These are phyloP conservation scores for Eulemur coronatus DNA, from an alignment of 2,797 vertebrate genomes.

Conservation along the genomic window DNA sequence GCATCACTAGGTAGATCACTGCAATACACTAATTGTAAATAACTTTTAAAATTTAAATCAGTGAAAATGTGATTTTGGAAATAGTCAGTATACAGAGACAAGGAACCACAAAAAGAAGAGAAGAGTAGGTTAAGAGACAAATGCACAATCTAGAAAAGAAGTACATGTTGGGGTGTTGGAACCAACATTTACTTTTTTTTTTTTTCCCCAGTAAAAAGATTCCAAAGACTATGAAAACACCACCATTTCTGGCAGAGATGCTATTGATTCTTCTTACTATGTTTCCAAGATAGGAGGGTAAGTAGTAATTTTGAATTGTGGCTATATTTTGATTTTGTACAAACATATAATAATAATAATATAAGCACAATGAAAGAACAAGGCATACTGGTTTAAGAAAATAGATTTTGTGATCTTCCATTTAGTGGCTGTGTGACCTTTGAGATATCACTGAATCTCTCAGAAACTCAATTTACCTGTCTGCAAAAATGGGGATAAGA, in stretches of 20 bases:
- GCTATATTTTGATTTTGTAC: neutral
- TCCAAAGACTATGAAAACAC: neutral
- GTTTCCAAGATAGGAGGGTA: neutral
- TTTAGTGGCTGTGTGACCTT: neutral
- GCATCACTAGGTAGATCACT: slow-evolving; percentile 48
- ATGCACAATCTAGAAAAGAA: neutral
- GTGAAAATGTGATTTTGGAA: neutral
- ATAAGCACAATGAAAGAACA: neutral
- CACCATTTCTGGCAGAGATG: neutral
- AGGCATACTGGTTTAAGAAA: neutral
- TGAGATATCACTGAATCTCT: slow-evolving; percentile 14
- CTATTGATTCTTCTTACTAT: neutral
- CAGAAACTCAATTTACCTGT: neutral
- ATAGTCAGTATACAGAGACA: neutral
- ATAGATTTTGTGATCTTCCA: neutral
- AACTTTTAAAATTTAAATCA: slow-evolving; percentile 41
- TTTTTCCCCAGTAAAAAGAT: neutral
- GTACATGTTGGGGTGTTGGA: neutral
- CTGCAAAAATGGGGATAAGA: neutral
- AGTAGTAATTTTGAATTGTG: neutral
- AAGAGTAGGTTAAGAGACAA: neutral
- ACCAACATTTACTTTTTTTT: neutral
- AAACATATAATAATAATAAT: neutral
- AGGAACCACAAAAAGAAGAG: neutral
- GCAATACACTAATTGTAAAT: slow-evolving; percentile 28